Conservation (phyloP, 2,888 invertebrate genomes). For the Dichetophora obliterata region DNA sequence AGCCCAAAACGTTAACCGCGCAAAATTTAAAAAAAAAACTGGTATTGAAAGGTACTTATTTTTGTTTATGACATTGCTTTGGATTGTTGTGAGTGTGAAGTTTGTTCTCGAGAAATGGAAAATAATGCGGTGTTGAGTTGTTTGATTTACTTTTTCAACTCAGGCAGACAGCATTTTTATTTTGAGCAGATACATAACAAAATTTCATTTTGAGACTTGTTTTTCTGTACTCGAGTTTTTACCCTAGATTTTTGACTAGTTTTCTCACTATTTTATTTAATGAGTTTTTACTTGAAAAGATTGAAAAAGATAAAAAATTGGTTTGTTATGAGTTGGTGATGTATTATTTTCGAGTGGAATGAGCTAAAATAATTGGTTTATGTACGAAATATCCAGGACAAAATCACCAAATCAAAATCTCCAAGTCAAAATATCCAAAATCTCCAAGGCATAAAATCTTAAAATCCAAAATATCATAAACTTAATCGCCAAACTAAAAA, state of each 20-base stretch:
- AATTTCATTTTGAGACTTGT: background rate
- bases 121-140: background rate
- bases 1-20: background rate
- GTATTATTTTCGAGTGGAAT: background rate
- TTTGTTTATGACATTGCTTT: conserved; percentile 1
- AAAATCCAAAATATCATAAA: too few species aligned
- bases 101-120: background rate
- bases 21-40: background rate
- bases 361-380: background rate
- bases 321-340: conserved; percentile 45
- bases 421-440: too few species aligned
- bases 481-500: too few species aligned
- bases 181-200: conserved; percentile 30
- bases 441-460: too few species aligned
- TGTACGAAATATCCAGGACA: background rate
- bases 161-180: background rate
- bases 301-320: background rate
- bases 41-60: background rate
- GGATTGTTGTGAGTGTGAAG: conserved; percentile 1
- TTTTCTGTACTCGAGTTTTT: background rate
- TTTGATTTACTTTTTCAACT: too few species aligned
- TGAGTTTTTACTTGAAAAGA: conserved; percentile 25
- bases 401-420: too few species aligned
- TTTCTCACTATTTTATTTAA: background rate
- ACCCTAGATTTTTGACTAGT: background rate